phyloP scores from a whole-genome alignment of 1,140 invertebrate genomes.

The Zaprionus taronus region DNA sequence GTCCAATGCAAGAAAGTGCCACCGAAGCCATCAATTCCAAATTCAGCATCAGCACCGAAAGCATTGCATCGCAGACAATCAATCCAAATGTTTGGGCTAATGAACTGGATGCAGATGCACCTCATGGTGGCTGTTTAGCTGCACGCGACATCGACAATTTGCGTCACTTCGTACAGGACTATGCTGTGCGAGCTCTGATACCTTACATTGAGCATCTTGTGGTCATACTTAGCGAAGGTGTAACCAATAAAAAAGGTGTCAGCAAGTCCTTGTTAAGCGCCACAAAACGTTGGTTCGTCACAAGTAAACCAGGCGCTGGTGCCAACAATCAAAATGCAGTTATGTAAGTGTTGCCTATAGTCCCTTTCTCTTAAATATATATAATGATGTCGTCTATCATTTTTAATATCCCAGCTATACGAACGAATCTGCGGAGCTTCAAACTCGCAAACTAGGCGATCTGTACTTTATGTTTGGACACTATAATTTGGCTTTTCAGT shows the following conservation, averaged over 20 bases:
- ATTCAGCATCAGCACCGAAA: conserved; percentile 86
- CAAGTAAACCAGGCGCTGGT: conserved; percentile 91
- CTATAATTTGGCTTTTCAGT: conserved; percentile 95
- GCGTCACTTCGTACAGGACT: conserved; percentile 94
- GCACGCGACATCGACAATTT: conserved; percentile 93
- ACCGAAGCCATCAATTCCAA: conserved; percentile 80
- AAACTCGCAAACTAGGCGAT: conserved; percentile 96
- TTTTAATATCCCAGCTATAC: conserved; percentile 88
- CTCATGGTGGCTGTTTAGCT: conserved; percentile 91
- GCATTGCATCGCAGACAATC: conserved; percentile 85
- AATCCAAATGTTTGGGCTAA: conserved; percentile 87
- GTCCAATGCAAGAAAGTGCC: conserved; percentile 85
- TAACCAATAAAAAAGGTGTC: conserved; percentile 95
- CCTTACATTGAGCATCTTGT: conserved; percentile 96
- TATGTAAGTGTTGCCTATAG: conserved; percentile 87
- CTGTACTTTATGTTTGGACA: conserved; percentile 98
- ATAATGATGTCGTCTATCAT: not conserved
- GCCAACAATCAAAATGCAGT: conserved; percentile 90
- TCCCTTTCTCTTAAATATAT: not conserved
- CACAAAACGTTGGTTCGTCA: conserved; percentile 97
- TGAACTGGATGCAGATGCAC: conserved; percentile 85
- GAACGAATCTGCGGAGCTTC: conserved; percentile 95
- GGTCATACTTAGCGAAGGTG: conserved; percentile 92
- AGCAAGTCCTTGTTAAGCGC: conserved; percentile 96
- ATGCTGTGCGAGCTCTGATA: conserved; percentile 93